Evolutionary conservation across 2,797 vertebrate genomes (phyloP).

Genomic region (Lepus oiostolus): DNA sequence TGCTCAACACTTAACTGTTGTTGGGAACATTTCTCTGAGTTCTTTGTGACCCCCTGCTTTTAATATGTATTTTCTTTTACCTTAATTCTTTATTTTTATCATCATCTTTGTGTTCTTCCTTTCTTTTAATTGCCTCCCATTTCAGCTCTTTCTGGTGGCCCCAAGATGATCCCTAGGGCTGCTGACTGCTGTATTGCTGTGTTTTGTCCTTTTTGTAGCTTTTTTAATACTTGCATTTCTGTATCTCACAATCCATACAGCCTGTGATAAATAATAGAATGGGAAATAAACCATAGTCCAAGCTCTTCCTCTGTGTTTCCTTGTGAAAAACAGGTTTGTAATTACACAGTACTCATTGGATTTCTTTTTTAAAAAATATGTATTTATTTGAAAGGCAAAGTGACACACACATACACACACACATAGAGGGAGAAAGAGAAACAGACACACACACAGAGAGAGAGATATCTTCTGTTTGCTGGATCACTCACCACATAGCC

Average conservation of each 20-base stretch:
- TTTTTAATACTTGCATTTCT: conserved; percentile 81
- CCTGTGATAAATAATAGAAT: background rate
- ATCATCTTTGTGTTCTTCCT: conserved; percentile 77
- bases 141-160: conserved; percentile 74
- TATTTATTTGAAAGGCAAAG: too few species aligned
- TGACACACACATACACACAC: too few species aligned
- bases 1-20: conserved; percentile 38
- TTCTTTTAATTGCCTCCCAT: conserved; percentile 80
- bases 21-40: conserved; percentile 72
- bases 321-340: background rate
- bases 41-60: conserved; percentile 70
- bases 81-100: conserved; percentile 80
- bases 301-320: background rate
- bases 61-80: conserved; percentile 71
- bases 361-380: background rate
- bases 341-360: conserved; percentile 61
- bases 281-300: background rate
- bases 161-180: conserved; percentile 63
- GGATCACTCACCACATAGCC: too few species aligned
- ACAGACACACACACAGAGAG: too few species aligned
- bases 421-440: too few species aligned
- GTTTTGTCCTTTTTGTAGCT: conserved; percentile 73
- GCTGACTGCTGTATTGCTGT: conserved; percentile 63
- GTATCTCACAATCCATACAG: background rate
- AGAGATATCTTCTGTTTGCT: too few species aligned